Evolutionary conservation across 2,888 invertebrate genomes (phyloP).

Genomic region (Cephonodes hylas): DNA sequence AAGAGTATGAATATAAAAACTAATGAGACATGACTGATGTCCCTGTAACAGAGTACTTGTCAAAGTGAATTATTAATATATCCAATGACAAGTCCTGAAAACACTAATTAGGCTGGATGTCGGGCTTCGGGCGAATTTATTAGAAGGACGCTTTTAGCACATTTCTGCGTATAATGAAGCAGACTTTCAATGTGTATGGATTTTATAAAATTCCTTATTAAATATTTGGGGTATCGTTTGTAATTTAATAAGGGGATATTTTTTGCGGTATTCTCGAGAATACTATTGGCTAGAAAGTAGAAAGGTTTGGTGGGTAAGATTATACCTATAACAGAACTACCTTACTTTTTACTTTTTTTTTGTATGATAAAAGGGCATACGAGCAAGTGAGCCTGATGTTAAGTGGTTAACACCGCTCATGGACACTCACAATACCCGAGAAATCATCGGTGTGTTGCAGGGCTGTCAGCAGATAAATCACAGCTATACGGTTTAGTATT

Average conservation of each 20-base stretch:
- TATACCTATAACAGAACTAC: no score
- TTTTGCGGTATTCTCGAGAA: no score
- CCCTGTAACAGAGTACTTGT: neutral
- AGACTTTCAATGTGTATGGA: neutral
- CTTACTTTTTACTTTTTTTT: no score
- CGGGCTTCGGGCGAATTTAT: neutral
- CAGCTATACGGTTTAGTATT: no score
- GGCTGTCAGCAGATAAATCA: no score
- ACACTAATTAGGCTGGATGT: neutral
- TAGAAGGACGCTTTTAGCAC: neutral
- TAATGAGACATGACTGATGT: neutral
- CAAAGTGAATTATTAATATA: neutral
- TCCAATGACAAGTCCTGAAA: neutral
- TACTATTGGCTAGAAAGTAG: no score
- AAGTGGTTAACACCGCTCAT: no score
- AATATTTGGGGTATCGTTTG: neutral
- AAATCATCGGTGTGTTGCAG: no score
- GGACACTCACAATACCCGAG: no score
- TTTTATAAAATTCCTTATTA: neutral
- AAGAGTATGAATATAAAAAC: neutral
- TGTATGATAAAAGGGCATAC: no score
- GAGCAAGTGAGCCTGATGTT: no score
- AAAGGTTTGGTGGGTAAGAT: no score
- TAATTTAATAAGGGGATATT: neutral
- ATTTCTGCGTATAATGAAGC: neutral